phyloP scores from a whole-genome alignment of 2,797 vertebrate species.

The Podarcis lilfordi region DNA sequence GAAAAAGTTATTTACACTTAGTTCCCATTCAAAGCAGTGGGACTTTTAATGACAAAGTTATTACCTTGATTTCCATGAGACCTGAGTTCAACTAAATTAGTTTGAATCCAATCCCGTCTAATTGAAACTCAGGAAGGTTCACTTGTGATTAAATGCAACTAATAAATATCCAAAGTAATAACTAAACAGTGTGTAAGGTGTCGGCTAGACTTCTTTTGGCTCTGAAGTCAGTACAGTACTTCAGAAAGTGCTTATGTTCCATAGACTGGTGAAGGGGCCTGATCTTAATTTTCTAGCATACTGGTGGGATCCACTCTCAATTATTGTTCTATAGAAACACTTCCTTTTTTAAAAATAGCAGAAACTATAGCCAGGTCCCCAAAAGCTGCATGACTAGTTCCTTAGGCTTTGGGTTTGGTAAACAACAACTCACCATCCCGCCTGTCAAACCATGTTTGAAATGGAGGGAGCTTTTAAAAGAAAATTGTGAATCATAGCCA shows the following conservation, averaged over 20 bases:
- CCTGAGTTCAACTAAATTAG: not conserved
- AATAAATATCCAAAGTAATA: slow-evolving; percentile 18
- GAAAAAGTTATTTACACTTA: not conserved
- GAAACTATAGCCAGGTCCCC: not conserved
- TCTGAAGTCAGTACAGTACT: not conserved
- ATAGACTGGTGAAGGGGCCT: not conserved
- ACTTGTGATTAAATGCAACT: slow-evolving; percentile 1
- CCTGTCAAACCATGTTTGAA: not conserved
- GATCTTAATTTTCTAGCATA: slow-evolving; percentile 18
- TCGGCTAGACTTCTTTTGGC: not conserved
- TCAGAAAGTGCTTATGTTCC: slow-evolving; percentile 34
- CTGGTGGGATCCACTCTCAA: slow-evolving; percentile 11
- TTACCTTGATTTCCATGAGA: not conserved
- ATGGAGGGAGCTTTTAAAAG: not conserved
- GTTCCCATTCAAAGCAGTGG: not conserved
- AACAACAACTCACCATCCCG: not conserved
- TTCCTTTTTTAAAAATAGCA: not conserved
- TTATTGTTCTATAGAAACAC: slow-evolving; percentile 18
- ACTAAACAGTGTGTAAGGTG: not conserved
- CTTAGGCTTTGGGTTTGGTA: not conserved
- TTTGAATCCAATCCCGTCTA: not conserved
- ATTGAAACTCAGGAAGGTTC: slow-evolving; percentile 17
- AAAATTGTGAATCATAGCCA: too few species aligned
- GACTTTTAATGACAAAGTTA: not conserved
- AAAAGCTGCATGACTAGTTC: not conserved